Evolutionary conservation across 2,888 invertebrate genomes (phyloP), one percentile per base, ranked within the genome.

Genomic region (Poecilus cupreus): DNA sequence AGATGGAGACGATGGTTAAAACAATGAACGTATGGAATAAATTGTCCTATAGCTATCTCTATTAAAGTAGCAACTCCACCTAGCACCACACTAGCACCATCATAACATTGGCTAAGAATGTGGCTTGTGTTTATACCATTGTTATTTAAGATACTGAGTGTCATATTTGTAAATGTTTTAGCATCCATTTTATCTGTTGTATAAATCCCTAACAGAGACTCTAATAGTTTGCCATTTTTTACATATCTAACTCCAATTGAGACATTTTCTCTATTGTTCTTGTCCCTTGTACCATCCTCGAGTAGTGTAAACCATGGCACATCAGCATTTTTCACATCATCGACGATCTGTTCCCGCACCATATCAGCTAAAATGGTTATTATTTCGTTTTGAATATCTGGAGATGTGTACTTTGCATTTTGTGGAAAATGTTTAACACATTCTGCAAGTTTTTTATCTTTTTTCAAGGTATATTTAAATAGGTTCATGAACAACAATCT

Each of bases 371-470:
- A 37, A 70, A 46, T 37, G 32, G 74, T 3, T 10, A 81, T 81
- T 5, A 81, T 11, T 46, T 81, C 32, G 32, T 76, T 76, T 64
- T 81, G 81, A 18, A 81, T 68, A n/a, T 81, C 64, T 5, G 81
- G 76, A 10, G 49, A 81, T 26, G 64, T 26, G 49, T 81, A 60
- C 11, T 57, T 64, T 49, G 46, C 76, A 49, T 60, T 75, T 20
- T 18, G 16, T 75, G 81, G 51, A 6, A 76, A 64, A 24, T 13
- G 26, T 60, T n/a, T 72, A 13, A 18, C 24, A 32, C 32, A 8
- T 46, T 46, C 6, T n/a, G 46, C 46, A 10, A 46, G 46, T 46
- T 8, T 11, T 46, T 46, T 46, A 46, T n/a, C n/a, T n/a, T n/a
- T n/a, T n/a, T n/a, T n/a, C n/a, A n/a, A n/a, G n/a, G n/a, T n/a